Base-by-base conservation (phyloP, 1,140 invertebrate species). In the Linepithema humile region DNA sequence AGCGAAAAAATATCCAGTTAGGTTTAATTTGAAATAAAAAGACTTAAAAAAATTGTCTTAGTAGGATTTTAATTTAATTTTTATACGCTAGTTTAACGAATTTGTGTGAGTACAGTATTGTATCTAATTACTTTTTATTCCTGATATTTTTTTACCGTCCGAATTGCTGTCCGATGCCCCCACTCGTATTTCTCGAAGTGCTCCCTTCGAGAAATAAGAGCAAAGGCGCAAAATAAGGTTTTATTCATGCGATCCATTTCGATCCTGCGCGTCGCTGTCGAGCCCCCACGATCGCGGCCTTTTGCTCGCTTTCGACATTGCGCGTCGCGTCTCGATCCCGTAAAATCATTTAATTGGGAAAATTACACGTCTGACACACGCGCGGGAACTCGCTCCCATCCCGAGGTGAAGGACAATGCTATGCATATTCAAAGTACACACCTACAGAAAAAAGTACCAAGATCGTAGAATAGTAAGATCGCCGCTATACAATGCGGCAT, bases 301-400 rank as follows among this genome's bases (percentile, higher is more conserved):
- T 55, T 53, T 53, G 45, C 62, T 78, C 62, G 62, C 69, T 67
- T 69, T n/a, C 40, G 59, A 35, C 62, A 57, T 75, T 75, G 62
- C 32, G 23, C 7, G 15, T 75, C 23, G 64, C 40, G n/a, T 64
- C 32, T 12, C 20, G 23, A 40, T 29, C 48, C 26, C 9, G 29
- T 48, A 69, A 69, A 48, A 62, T 62, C 57, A 17, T 77, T 59
- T 74, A 62, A 23, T 62, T 20, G n/a, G 50, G 48, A 48, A 35
- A 29, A 77, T 72, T 23, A 72, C 29, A n/a, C 50, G 12, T 43
- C n/a, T 43, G 17, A 62, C 6, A 15, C 10, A 64, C 60, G 10
- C 32, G 67, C 32, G 12, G 20, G 48, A 38, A 59, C 40, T 64
- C 48, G 15, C 23, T 55, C 23, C n/a, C 59, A 50, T 17, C 55